phyloP scores from a whole-genome alignment of 1,140 invertebrate genomes.

The Apis laboriosa region DNA sequence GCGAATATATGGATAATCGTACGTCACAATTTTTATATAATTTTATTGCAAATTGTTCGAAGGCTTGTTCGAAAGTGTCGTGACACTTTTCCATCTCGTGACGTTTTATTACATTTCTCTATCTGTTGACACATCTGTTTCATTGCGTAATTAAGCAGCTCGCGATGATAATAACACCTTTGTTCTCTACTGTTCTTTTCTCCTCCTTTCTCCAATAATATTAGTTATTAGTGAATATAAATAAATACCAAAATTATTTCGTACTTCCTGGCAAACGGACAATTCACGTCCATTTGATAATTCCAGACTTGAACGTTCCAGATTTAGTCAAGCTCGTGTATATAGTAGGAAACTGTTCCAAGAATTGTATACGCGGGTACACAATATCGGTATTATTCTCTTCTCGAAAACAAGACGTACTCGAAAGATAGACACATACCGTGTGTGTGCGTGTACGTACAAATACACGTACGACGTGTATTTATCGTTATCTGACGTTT shows the following conservation, averaged over 20 bases:
- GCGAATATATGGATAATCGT: no score
- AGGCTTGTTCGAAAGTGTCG: constrained; percentile 36
- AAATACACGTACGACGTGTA: no score
- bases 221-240: not conserved
- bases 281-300: not conserved
- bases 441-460: not conserved
- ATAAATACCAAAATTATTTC: not conserved
- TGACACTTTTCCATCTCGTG: not conserved
- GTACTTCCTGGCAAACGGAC: not conserved
- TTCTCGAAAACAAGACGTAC: not conserved
- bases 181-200: no score
- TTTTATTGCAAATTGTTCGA: not conserved
- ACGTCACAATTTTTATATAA: no score
- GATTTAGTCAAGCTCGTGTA: not conserved
- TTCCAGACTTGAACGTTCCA: not conserved
- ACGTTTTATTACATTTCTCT: not conserved
- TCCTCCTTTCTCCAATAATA: no score
- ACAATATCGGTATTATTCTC: not conserved
- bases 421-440: not conserved
- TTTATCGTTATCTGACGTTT: not conserved
- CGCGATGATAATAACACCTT: no score
- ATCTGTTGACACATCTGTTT: not conserved
- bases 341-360: not conserved
- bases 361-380: not conserved
- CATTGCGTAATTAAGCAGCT: not conserved